Evolutionary conservation across 1,140 invertebrate genomes (phyloP).

Genomic region (Bombus soroeensis): DNA sequence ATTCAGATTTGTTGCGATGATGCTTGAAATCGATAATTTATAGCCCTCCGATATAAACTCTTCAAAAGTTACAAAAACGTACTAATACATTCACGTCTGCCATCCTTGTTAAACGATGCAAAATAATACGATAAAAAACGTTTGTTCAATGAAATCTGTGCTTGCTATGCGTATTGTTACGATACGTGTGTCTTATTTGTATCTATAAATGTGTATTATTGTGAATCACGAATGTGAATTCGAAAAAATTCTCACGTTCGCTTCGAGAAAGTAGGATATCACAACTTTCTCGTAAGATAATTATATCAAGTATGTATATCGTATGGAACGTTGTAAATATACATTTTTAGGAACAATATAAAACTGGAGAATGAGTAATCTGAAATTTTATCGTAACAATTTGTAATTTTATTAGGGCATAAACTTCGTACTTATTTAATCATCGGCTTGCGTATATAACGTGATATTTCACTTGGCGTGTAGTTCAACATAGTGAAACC

Average conservation of each 20-base stretch:
- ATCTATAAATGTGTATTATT: no score
- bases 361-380: fast-evolving
- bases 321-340: background rate
- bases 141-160: no score
- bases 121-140: no score
- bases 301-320: background rate
- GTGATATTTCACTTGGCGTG: slow-evolving; percentile 2
- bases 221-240: no score
- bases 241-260: no score
- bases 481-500: background rate
- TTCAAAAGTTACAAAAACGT: background rate
- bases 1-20: background rate
- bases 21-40: background rate
- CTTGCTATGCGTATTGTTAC: no score
- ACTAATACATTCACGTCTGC: background rate
- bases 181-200: no score
- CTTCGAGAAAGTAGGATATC: no score
- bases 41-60: background rate
- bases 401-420: background rate
- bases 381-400: background rate
- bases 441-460: background rate
- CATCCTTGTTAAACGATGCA: background rate
- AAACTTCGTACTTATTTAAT: background rate
- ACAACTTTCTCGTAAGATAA: background rate
- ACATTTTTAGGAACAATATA: background rate